Conservation (phyloP, 2,113 vertebrate species). For the Micromys minutus region DNA sequence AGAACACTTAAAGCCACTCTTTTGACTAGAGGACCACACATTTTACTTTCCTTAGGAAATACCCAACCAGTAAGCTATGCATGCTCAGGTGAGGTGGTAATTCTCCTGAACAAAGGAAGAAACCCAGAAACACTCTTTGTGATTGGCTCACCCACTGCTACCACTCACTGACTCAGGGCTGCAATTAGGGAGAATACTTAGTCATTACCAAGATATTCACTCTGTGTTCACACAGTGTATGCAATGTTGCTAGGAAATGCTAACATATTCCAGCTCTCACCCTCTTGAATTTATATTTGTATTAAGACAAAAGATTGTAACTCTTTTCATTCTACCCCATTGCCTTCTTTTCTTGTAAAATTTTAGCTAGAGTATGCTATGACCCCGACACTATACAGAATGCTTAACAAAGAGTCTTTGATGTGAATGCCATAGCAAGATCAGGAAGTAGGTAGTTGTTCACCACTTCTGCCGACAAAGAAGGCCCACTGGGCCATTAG, state of each 20-base stretch:
- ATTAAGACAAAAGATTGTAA: neutral
- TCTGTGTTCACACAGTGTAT: neutral
- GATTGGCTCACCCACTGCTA: neutral
- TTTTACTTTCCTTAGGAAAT: neutral
- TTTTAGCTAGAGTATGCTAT: neutral
- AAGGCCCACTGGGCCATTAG: neutral
- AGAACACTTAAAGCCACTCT: neutral
- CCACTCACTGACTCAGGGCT: neutral
- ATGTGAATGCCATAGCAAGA: neutral
- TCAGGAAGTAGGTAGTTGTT: neutral
- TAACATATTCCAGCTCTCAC: neutral
- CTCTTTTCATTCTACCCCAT: neutral
- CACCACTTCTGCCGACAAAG: neutral
- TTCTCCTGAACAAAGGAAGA: neutral
- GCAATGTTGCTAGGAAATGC: neutral
- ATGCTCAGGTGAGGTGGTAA: neutral
- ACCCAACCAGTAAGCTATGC: neutral
- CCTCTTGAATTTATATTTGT: neutral
- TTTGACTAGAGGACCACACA: neutral
- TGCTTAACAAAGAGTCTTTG: neutral
- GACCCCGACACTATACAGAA: neutral
- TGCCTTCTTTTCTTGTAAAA: neutral
- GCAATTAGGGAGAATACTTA: neutral
- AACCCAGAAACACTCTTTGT: neutral
- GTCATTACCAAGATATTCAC: neutral